Conservation (phyloP, 2,797 vertebrate genomes). For the Mormyrus hasselquistii region DNA sequence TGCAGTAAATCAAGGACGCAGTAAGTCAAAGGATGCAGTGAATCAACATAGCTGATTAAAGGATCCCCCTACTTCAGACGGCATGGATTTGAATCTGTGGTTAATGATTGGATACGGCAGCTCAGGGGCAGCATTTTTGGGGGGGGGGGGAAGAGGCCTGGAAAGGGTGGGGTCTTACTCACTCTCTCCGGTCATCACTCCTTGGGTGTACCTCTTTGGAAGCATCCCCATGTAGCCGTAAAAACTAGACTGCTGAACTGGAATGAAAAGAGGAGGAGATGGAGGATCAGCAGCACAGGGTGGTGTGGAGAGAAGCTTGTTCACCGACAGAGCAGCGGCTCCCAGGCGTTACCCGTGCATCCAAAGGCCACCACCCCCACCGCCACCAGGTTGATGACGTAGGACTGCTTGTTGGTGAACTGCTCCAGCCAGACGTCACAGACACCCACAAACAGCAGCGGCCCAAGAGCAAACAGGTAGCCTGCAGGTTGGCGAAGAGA, state of each 20-base stretch:
- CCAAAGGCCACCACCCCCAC: slow-evolving; percentile 92
- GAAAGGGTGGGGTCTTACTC: slow-evolving; percentile 68
- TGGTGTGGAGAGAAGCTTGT: background rate
- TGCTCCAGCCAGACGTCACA: slow-evolving; percentile 90
- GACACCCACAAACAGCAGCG: slow-evolving; percentile 85
- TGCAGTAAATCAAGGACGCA: background rate
- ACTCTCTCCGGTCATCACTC: slow-evolving; percentile 98
- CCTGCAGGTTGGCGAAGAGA: slow-evolving; percentile 55
- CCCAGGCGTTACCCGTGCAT: slow-evolving; percentile 80
- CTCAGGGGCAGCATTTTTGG: background rate
- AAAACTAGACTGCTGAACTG: slow-evolving; percentile 99
- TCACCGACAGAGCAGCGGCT: background rate
- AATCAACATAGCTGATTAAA: background rate
- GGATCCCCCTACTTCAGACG: background rate
- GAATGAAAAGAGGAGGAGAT: slow-evolving; percentile 29
- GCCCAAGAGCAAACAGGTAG: slow-evolving; percentile 85
- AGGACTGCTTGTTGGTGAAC: slow-evolving; percentile 79
- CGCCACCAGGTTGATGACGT: slow-evolving; percentile 81
- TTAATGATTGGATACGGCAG: background rate
- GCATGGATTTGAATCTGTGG: background rate
- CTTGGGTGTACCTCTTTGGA: slow-evolving; percentile 95
- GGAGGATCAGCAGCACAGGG: background rate
- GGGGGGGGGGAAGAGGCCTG: background rate
- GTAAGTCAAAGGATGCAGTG: background rate
- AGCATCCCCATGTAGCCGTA: slow-evolving; percentile 98